These are phyloP conservation scores for Galeopsomyia nigrocyanea DNA, from an alignment of 2,888 invertebrate genomes.

Conservation along the genomic window DNA sequence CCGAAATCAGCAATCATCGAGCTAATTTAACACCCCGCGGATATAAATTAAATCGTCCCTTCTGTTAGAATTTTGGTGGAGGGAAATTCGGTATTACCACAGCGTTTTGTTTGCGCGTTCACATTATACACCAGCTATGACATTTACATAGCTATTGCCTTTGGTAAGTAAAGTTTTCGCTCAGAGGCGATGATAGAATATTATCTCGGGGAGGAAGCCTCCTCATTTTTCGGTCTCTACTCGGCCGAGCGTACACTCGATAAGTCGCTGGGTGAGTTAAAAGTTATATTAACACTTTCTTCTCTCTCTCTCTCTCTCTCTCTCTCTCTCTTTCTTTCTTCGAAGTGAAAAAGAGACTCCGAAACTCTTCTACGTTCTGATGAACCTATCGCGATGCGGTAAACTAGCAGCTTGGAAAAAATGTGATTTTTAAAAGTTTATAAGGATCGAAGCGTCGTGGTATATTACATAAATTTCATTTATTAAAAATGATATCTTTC, in stretches of 20 bases:
- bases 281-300: slow-evolving; percentile 10
- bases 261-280: slow-evolving; percentile 4
- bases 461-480: too few relatives aligned
- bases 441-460: too few relatives aligned
- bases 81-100: slow-evolving; percentile 10
- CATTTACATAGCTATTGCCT: slow-evolving; percentile 23
- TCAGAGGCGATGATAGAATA: slow-evolving; percentile 4
- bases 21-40: slow-evolving; percentile 1
- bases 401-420: too few relatives aligned
- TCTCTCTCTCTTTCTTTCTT: too few relatives aligned
- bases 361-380: too few relatives aligned
- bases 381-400: too few relatives aligned
- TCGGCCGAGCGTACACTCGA: slow-evolving; percentile 2
- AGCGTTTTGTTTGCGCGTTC: slow-evolving; percentile 17
- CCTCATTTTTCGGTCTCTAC: too few relatives aligned
- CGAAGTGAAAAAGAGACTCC: too few relatives aligned
- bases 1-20: neutral
- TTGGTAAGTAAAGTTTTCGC: slow-evolving; percentile 1
- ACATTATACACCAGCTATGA: neutral
- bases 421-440: too few relatives aligned
- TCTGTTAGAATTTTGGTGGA: slow-evolving; percentile 5
- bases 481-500: too few relatives aligned
- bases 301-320: too few relatives aligned
- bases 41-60: slow-evolving; percentile 28
- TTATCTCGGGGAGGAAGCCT: neutral